Evolutionary conservation across 35 echinoderm and acorn worm genomes (phyloP), one percentile per base, ranked within the genome.

Genomic region (Diadema setosum): DNA sequence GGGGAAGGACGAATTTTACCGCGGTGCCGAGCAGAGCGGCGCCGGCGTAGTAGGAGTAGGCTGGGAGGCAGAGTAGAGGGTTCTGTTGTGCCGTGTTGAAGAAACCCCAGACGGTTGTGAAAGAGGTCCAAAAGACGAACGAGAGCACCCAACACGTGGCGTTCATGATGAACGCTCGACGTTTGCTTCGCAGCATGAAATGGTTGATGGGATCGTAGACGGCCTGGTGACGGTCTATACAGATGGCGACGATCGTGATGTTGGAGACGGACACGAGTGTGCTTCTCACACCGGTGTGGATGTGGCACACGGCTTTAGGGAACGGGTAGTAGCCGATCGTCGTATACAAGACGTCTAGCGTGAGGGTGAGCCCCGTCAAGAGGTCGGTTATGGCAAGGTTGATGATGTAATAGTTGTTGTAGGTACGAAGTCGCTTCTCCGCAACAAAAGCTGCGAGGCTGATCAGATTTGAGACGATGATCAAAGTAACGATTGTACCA

Each of bases 351-450:
- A 18, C 34, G 7, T 34, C 44, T 14, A 87, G 15, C 41, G 85
- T 29, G 36, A 87, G 18, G 29, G 36, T 42, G 8, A 70, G 46
- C 17, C 85, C 85, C 7, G 58, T 35, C 23, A 46, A 23, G 34
- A 87, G 46, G 41, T 87, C 85, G 3, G 85, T 26, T 41, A 87
- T 44, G 65, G 40, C 31, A 25, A 87, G 85, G 26, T 87, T 87
- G 40, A 87, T 74, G 64, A 87, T 87, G 44, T 74, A 87, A 16
- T 58, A 87, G 85, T 87, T 87, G 41, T 37, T 70, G 42, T 87
- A 87, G 40, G 85, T 87, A 44, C 85, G 85, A 1, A 87, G 85
- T 87, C 57, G 44, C 43, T 75, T 87, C 63, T 87, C 85, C 17
- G 23, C 16, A 34, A 16, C 9, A 30, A 87, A 75, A 29, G 85